Base-by-base conservation (phyloP, 1,140 invertebrate species). In the Augochlora pura region DNA sequence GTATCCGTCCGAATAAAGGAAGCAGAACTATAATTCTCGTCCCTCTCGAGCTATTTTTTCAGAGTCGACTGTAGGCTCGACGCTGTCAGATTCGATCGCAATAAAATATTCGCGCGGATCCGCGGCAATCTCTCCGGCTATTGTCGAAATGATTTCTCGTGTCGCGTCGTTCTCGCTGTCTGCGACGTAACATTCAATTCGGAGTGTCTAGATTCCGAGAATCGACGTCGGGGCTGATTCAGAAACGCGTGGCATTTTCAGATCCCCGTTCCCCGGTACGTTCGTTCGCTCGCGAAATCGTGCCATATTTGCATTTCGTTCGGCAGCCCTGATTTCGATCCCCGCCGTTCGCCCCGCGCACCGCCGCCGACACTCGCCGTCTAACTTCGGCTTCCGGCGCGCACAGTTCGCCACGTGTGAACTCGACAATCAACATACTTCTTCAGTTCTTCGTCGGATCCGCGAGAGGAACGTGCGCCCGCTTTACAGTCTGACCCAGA, bases 271-370 rank as follows among this genome's bases (percentile, higher is more conserved):
- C n/a, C 42, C 42, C 9, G 49, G 10, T 32, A 32, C 16, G 9
- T 65, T 42, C 14, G 27, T 12, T 59, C 54, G 32, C 21, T 16
- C 39, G 57, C 39, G 79, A 21, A 78, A 78, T 82, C 71, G 77
- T 80, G 59, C 38, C 70, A 54, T 86, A 86, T 86, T 86, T 85
- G 80, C 84, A 77, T 85, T 86, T 85, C 83, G 83, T 76, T 64
- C 75, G 32, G 70, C 73, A 75, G 62, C 62, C 59, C 42, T 85
- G 83, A 86, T 86, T 86, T 69, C 65, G 74, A 81, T 81, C 75
- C 75, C 18, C 38, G 63, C 60, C 67, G 1, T 16, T 1, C 16
- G 7, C 8, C 27, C 49, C 46, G 10, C 42, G 32, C 10, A 12
- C 14, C 14, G 2, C 10, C 6, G 67, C 57, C 60, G 78, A 65